Base-by-base conservation (phyloP, 2,888 invertebrate species). In the Tipula unca region DNA sequence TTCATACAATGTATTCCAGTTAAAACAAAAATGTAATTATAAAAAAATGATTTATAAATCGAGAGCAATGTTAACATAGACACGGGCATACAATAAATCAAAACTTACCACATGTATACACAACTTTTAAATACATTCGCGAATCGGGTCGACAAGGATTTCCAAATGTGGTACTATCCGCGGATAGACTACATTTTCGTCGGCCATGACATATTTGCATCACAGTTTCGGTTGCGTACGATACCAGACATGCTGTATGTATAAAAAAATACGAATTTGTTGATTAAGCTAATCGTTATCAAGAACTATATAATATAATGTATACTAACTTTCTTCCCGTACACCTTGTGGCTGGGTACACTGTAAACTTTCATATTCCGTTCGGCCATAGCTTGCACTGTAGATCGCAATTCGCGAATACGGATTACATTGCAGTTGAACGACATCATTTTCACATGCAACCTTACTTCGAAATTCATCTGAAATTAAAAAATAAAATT, bases 381-480 rank as follows among this genome's bases (percentile, higher is more conserved):
- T 96, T 87, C 97, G 93, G 5, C 98, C 98, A 90, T 96, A 98
- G 91, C 95, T 95, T 48, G 98, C 98, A 82, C 97, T 97, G 92
- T 96, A 98, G 89, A 99, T 95, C 86, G 97, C 98, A 85, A 99
- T 95, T 89, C 98, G 93, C 13, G 95, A 95, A 90, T 96, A 95
- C 85, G 96, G 95, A 91, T 95, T 95, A 92, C 98, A 98, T 89
- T 95, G 94, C 89, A 99, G 93, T 89, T 95, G 95, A 89, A 98
- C 94, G 88, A 95, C 94, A 89, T 97, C 96, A 90, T 97, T 96
- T 90, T 98, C 96, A 91, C 98, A 99, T 87, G 97, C 97, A 89
- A 97, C 95, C 93, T 97, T 96, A 91, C 97, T 97, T 87, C 96
- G 94, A 92, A 98, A 98, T 90, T 97, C 97, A 91, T 96, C 98